Conservation (phyloP, 2,888 invertebrate species). For the Apodemia duryi region DNA sequence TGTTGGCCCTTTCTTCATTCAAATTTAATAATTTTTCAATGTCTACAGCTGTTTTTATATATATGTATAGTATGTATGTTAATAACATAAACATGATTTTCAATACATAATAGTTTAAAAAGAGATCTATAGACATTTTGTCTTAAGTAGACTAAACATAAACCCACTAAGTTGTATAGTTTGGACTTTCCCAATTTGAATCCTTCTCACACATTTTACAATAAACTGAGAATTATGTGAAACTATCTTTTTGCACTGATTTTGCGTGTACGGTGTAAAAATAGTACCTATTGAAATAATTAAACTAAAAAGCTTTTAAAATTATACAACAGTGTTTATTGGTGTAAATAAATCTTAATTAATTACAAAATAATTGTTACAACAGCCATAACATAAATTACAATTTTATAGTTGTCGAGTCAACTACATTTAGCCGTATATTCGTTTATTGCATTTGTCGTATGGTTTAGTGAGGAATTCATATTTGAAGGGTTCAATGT, state of each 20-base stretch:
- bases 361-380: not conserved
- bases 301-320: conserved; percentile 4
- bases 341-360: not conserved
- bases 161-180: not conserved
- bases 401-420: not conserved
- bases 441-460: not conserved
- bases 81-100: not conserved
- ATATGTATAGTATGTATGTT: not conserved
- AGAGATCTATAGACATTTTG: not conserved
- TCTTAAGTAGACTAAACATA: not conserved
- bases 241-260: not conserved
- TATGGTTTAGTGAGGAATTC: not conserved
- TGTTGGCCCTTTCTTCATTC: no score
- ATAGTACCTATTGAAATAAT: not conserved
- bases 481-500: not conserved
- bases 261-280: not conserved
- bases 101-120: not conserved
- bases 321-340: not conserved
- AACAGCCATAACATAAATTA: conserved; percentile 1
- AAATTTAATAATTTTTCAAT: not conserved
- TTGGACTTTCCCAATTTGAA: not conserved
- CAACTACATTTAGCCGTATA: not conserved
- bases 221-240: not conserved
- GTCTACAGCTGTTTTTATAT: not conserved
- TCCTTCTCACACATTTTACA: not conserved